A percentile compares a stretch with the other conserved stretches of the same genome.
phyloP scores from a whole-genome alignment of 2,113 vertebrate species.

The Cepphus grylle region DNA sequence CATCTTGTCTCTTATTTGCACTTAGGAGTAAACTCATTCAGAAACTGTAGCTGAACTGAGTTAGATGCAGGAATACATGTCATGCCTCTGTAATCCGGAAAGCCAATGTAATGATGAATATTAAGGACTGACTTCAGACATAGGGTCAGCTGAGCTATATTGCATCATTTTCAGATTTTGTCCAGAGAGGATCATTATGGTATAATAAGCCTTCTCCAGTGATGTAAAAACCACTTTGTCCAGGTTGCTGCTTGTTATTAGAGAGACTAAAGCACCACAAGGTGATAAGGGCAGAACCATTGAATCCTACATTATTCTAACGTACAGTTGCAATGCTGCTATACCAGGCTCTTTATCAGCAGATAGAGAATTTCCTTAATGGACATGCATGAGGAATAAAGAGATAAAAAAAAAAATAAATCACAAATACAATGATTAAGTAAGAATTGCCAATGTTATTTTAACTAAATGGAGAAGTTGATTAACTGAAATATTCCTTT shows the following conservation, averaged over 20 bases:
- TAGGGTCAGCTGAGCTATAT: background rate
- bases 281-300: background rate
- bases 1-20: background rate
- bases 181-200: background rate
- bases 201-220: background rate
- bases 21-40: background rate
- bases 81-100: background rate
- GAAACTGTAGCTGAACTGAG: background rate
- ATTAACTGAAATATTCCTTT: background rate
- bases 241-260: background rate
- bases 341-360: background rate
- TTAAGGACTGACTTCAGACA: background rate
- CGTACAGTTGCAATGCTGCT: background rate
- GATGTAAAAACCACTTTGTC: background rate
- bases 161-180: background rate
- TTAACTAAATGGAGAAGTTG: background rate
- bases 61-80: background rate
- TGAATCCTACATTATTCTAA: background rate
- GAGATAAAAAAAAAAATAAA: background rate
- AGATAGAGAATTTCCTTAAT: background rate
- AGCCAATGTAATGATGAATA: background rate
- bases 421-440: background rate
- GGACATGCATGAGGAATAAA: background rate
- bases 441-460: background rate
- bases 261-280: background rate